Evolutionary conservation across 2,888 invertebrate species (phyloP), one percentile per base, ranked within the genome.

Genomic region (Biston betularia): DNA sequence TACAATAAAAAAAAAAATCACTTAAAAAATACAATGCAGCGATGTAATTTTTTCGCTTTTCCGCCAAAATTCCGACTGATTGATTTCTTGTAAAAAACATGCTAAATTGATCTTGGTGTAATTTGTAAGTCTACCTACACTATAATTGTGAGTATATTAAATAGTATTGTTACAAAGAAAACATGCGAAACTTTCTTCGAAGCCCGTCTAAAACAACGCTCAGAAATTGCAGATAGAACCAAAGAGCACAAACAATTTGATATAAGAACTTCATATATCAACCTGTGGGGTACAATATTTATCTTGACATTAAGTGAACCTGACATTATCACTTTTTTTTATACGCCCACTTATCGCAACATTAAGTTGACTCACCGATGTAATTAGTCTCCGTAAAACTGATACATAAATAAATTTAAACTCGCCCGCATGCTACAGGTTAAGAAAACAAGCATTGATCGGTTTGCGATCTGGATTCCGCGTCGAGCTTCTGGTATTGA

Each of bases 331-430:
- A 71, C 63, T 58, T 44, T 64, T 35, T 70, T 63, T 64, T 65
- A 68, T 68, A 63, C 68, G 58, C 49, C 63, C 73, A 69, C 71
- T 80, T 79, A 83, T 82, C 84, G 74, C 57, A 72, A 75, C 71
- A 77, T 80, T 78, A 78, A 79, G 78, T 77, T 83, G 77, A 79
- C 80, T 76, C 77, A 72, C 68, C 77, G 73, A 82, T 81, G 80
- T 87, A 88, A 89, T 88, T 89, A 85, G 85, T 81, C 75, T 75
- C 78, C 75, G 81, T 84, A 80, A 83, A 84, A 76, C 76, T 80
- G 88, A 89, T 89, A 88, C 83, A 85, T 85, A 81, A 68, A 85
- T 84, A 83, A 83, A 88, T 87, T 83, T 79, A 75, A 79, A 66
- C 55, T 58, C 35, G 59, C 70, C 69, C 65, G 75, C 73, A 70